phyloP scores from a whole-genome alignment of 2,888 invertebrate species.

The Abscondita cerata region DNA sequence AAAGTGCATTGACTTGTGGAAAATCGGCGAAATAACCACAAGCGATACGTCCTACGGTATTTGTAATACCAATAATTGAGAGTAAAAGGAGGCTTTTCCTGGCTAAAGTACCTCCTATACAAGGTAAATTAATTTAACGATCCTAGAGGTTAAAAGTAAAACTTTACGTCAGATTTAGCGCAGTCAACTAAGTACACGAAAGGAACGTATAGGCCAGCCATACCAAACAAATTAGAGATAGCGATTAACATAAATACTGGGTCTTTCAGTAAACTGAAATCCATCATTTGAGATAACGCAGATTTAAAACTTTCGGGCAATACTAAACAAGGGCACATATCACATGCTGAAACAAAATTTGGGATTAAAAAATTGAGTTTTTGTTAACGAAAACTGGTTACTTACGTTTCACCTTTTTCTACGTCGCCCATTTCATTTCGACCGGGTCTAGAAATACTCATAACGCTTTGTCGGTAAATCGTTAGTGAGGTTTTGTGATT shows the following conservation, averaged over 20 bases:
- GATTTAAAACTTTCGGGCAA: slow-evolving; percentile 83
- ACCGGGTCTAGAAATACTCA: slow-evolving; percentile 80
- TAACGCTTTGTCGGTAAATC: slow-evolving; percentile 89
- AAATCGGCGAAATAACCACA: slow-evolving; percentile 93
- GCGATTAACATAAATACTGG: slow-evolving; percentile 92
- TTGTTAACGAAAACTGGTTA: too few relatives aligned
- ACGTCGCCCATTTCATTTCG: slow-evolving; percentile 68
- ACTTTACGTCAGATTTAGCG: slow-evolving; percentile 72
- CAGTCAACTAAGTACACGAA: slow-evolving; percentile 93
- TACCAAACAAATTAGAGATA: slow-evolving; percentile 94
- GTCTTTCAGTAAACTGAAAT: slow-evolving; percentile 85
- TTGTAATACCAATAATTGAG: slow-evolving; percentile 90
- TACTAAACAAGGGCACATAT: slow-evolving; percentile 79
- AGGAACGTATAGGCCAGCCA: slow-evolving; percentile 97
- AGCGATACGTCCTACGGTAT: slow-evolving; percentile 89
- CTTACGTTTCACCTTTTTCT: slow-evolving; percentile 75
- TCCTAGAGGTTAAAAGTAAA: slow-evolving; percentile 4
- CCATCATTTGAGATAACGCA: slow-evolving; percentile 88
- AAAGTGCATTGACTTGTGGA: slow-evolving; percentile 88
- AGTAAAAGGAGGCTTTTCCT: slow-evolving; percentile 75
- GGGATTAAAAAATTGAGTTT: too few relatives aligned
- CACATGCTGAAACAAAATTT: slow-evolving; percentile 73
- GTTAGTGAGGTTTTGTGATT: slow-evolving; percentile 90
- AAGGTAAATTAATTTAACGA: too few relatives aligned
- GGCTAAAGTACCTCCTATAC: slow-evolving; percentile 78